Percentiles rank a stretch among this genome's conserved stretches.
Evolutionary conservation across 1,140 invertebrate genomes (phyloP).

Genomic region (Bombyx mandarina): DNA sequence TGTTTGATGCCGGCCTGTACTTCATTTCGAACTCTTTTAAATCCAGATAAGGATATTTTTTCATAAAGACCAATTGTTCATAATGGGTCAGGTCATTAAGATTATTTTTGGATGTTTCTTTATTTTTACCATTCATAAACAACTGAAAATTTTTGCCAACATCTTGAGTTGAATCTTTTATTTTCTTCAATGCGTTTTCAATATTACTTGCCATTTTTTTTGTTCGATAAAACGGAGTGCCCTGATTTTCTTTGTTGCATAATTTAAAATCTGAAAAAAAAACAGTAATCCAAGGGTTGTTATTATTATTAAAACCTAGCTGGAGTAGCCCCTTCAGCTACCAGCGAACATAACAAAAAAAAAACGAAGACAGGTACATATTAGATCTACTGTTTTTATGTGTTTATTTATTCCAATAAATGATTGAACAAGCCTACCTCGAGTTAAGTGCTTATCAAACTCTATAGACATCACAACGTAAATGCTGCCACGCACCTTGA

Average conservation of each 20-base stretch:
- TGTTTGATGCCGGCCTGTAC: slow-evolving; percentile 29
- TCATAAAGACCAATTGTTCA: slow-evolving; percentile 56
- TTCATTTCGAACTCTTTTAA: slow-evolving; percentile 46
- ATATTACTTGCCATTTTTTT: slow-evolving; percentile 33
- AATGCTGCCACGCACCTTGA: too few relatives aligned
- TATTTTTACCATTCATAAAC: slow-evolving; percentile 18
- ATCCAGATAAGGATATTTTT: slow-evolving; percentile 59
- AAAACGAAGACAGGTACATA: too few relatives aligned
- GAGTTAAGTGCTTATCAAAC: too few relatives aligned
- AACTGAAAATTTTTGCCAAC: slow-evolving; percentile 27
- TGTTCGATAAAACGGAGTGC: slow-evolving; percentile 18
- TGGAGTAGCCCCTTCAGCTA: too few relatives aligned
- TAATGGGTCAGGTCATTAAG: slow-evolving; percentile 41
- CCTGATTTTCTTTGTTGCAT: slow-evolving; percentile 10
- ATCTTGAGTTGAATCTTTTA: slow-evolving; percentile 32
- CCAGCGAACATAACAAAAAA: too few relatives aligned
- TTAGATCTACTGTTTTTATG: too few relatives aligned
- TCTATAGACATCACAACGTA: too few relatives aligned
- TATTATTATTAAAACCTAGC: too few relatives aligned
- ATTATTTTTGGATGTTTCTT: slow-evolving; percentile 14
- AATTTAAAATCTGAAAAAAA: slow-evolving; percentile 14
- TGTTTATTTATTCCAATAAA: too few relatives aligned
- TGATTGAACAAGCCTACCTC: too few relatives aligned
- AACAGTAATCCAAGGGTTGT: too few relatives aligned
- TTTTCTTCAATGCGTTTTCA: slow-evolving; percentile 27